Evolutionary conservation across 2,797 vertebrate genomes (phyloP).

Genomic region (Graptemys geographica): DNA sequence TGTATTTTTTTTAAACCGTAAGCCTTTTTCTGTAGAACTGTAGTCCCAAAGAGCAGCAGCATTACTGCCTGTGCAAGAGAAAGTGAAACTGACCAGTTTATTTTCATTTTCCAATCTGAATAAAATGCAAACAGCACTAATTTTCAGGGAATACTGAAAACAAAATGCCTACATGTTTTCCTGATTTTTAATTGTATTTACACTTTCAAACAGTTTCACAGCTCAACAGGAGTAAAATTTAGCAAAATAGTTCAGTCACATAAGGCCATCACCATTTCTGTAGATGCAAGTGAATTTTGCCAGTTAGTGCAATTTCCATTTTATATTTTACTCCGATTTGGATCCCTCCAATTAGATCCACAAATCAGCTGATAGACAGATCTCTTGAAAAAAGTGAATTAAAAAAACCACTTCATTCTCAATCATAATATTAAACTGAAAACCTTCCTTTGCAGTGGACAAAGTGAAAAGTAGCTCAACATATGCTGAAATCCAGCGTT

Average conservation of each 20-base stretch:
- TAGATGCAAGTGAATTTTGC: not conserved
- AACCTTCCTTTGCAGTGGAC: not conserved
- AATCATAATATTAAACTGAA: not conserved
- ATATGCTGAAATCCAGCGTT: not conserved
- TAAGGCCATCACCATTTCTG: not conserved
- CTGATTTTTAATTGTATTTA: conserved; percentile 3
- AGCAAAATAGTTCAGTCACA: not conserved
- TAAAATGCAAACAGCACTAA: not conserved
- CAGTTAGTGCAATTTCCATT: not conserved
- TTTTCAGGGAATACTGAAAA: not conserved
- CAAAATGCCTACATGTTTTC: not conserved
- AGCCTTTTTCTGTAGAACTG: not conserved
- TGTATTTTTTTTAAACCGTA: accelerated
- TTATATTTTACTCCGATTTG: not conserved
- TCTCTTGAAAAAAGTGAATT: not conserved
- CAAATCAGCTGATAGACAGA: not conserved
- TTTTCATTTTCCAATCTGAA: conserved; percentile 27
- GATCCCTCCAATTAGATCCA: not conserved
- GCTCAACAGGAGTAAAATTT: not conserved
- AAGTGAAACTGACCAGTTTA: not conserved
- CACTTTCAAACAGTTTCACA: not conserved
- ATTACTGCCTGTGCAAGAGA: not conserved
- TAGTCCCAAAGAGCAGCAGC: accelerated
- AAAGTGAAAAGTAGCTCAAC: not conserved
- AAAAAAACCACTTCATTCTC: not conserved